These are phyloP conservation scores for Thymelicus acteon DNA, from an alignment of 2,888 invertebrate genomes.

Conservation along the genomic window DNA sequence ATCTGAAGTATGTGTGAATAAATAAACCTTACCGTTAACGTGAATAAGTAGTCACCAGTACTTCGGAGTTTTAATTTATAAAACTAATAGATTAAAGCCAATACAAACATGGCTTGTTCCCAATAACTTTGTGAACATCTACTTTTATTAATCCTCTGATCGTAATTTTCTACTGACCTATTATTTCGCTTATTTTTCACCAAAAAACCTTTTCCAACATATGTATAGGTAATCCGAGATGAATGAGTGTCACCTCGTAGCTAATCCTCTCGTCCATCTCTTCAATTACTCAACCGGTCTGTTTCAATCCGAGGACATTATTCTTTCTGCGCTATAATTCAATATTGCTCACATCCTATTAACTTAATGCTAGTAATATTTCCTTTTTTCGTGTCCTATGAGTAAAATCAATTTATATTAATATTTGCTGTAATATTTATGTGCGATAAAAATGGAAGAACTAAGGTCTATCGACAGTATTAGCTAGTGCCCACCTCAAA, in stretches of 20 bases:
- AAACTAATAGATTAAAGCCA: too few relatives aligned
- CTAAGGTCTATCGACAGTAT: too few relatives aligned
- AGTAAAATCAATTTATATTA: background rate
- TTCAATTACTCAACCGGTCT: slow-evolving; percentile 19
- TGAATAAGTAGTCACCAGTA: too few relatives aligned
- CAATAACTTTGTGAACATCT: too few relatives aligned
- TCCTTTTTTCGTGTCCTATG: background rate
- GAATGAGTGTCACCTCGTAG: background rate
- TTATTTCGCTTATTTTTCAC: background rate
- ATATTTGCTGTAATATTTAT: background rate
- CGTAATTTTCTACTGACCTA: background rate
- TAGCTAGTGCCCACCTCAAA: too few relatives aligned
- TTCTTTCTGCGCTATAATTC: slow-evolving; percentile 12
- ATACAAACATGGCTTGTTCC: too few relatives aligned
- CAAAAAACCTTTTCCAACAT: background rate
- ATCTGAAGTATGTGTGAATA: too few relatives aligned
- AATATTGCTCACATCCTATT: slow-evolving; percentile 1
- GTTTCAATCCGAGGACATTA: background rate
- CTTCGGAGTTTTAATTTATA: too few relatives aligned
- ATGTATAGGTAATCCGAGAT: background rate
- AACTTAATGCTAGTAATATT: background rate
- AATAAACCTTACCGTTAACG: too few relatives aligned
- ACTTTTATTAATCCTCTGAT: too few relatives aligned
- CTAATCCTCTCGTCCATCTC: background rate
- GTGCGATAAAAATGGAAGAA: too few relatives aligned